These are phyloP conservation scores for Furnarius figulus DNA, from an alignment of 2,113 vertebrate species.

Conservation along the genomic window DNA sequence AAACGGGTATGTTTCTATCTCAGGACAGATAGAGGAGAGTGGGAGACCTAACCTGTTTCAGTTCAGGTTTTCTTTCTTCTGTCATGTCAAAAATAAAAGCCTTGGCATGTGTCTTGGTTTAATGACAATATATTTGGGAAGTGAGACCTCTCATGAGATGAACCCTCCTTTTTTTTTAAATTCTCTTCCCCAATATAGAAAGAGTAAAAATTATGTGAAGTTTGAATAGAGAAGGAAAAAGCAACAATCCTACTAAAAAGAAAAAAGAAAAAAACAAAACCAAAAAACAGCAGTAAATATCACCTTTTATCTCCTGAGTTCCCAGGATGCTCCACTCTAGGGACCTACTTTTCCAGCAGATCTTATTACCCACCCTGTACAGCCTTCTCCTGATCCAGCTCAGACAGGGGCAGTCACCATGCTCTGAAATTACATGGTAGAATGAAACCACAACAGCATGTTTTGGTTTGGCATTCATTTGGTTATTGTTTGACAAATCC, in stretches of 20 bases:
- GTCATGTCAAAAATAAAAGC: background rate
- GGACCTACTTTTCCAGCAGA: background rate
- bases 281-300: background rate
- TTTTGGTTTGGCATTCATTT: background rate
- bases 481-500: background rate
- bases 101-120: background rate
- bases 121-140: background rate
- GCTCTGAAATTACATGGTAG: background rate
- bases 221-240: background rate
- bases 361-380: background rate
- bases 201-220: background rate
- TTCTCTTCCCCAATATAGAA: background rate
- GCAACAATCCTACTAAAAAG: background rate
- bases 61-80: background rate
- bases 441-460: background rate
- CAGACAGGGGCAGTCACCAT: background rate
- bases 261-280: background rate
- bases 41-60: background rate
- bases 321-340: background rate
- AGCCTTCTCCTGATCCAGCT: background rate
- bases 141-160: background rate
- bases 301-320: background rate
- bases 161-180: background rate
- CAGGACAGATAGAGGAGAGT: background rate
- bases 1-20: background rate